phyloP scores from a whole-genome alignment of 1,140 invertebrate species.

The Heliconius melpomene region DNA sequence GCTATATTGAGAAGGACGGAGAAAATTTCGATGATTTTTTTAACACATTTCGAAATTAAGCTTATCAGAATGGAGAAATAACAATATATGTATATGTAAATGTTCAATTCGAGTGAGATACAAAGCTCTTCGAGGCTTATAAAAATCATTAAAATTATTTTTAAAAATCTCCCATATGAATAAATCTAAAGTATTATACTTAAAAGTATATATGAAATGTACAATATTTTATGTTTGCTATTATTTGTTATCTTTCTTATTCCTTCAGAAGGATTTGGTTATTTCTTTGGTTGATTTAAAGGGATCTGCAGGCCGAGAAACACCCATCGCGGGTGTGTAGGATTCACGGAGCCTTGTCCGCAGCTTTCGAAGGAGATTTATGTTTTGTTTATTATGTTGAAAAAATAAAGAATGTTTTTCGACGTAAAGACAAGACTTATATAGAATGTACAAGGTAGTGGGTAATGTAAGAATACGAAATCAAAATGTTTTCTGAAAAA shows the following conservation, averaged over 20 bases:
- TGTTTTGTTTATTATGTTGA: slow-evolving; percentile 17
- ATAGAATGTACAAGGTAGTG: not conserved
- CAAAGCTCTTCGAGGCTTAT: too few species aligned
- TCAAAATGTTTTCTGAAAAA: too few species aligned
- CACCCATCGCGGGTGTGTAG: not conserved
- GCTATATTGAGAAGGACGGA: too few species aligned
- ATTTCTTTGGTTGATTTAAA: slow-evolving; percentile 31
- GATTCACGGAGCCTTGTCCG: slow-evolving; percentile 32
- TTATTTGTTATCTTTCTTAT: not conserved
- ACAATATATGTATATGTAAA: too few species aligned
- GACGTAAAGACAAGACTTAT: not conserved
- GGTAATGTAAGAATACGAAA: not conserved
- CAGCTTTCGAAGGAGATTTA: slow-evolving; percentile 33
- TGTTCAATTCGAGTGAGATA: too few species aligned
- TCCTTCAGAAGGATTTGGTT: slow-evolving; percentile 15
- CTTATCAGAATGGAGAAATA: too few species aligned
- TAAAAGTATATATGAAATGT: not conserved
- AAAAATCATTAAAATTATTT: too few species aligned
- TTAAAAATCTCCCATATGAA: too few species aligned
- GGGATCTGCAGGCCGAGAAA: slow-evolving; percentile 32
- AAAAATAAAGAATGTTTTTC: not conserved
- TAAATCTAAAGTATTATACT: not conserved
- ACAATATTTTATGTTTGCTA: not conserved
- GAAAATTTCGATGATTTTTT: too few species aligned
- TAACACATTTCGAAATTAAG: too few species aligned